phyloP scores from a whole-genome alignment of 2,797 vertebrate genomes.

The Xyrichtys novacula region DNA sequence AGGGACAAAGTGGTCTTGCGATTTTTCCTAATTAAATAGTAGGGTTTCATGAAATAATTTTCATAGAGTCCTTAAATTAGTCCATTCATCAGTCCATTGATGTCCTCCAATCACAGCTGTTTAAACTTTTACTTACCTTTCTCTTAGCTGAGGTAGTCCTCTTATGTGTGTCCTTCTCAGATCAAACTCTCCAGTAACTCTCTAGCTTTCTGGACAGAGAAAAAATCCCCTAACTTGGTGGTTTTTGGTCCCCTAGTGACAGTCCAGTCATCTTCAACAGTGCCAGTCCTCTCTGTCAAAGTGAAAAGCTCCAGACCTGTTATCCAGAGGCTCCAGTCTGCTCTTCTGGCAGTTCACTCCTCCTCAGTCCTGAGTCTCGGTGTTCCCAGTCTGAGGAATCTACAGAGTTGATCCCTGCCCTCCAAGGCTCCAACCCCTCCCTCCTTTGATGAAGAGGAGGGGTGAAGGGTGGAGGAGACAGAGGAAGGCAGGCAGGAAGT shows the following conservation, averaged over 20 bases:
- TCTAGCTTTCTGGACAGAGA: slow-evolving; percentile 24
- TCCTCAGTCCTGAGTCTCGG: slow-evolving; percentile 38
- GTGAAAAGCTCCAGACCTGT: slow-evolving; percentile 29
- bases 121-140: slow-evolving; percentile 54
- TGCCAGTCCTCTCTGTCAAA: slow-evolving; percentile 25
- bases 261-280: slow-evolving; percentile 61
- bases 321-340: slow-evolving; percentile 29
- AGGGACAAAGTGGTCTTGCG: too few relatives aligned
- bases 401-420: slow-evolving; percentile 61
- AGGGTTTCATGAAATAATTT: background rate
- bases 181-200: slow-evolving; percentile 32
- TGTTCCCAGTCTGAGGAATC: slow-evolving; percentile 49
- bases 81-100: background rate
- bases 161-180: slow-evolving; percentile 1
- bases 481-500: slow-evolving; percentile 31
- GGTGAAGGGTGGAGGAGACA: slow-evolving; percentile 37
- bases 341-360: slow-evolving; percentile 34
- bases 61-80: background rate
- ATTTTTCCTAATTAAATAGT: too few relatives aligned
- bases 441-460: slow-evolving; percentile 51
- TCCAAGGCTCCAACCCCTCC: slow-evolving; percentile 61
- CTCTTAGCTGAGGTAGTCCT: slow-evolving; percentile 27
- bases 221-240: slow-evolving; percentile 44
- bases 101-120: background rate
- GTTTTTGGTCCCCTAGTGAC: slow-evolving; percentile 39